Evolutionary conservation across 2,888 invertebrate species (phyloP).

Genomic region (Kryphioiulus occultus): DNA sequence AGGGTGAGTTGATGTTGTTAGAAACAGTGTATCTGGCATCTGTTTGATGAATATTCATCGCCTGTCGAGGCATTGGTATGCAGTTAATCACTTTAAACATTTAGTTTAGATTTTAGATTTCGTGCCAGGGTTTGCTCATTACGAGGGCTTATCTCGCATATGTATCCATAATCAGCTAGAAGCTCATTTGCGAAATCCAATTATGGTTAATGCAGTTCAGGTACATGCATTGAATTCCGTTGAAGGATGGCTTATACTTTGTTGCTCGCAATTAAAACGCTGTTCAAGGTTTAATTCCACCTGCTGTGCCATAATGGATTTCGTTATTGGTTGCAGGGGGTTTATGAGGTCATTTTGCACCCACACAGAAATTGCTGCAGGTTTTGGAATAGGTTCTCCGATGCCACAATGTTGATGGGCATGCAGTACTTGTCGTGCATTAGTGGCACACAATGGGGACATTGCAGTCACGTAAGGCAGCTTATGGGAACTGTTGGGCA

Average conservation of each 20-base stretch:
- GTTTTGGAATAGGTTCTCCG: neutral
- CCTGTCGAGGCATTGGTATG: neutral
- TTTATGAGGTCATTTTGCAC: neutral
- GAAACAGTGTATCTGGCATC: too few relatives aligned
- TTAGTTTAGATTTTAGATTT: neutral
- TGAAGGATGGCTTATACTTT: neutral
- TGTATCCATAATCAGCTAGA: neutral
- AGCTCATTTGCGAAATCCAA: neutral
- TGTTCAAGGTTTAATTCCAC: neutral
- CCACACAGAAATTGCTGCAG: neutral
- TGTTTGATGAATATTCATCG: too few relatives aligned
- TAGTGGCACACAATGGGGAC: neutral
- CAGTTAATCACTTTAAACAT: neutral
- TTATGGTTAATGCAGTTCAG: neutral
- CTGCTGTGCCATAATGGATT: neutral
- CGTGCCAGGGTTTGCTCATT: neutral
- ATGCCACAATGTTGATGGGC: neutral
- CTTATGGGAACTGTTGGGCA: neutral
- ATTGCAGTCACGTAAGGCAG: slow-evolving; percentile 10
- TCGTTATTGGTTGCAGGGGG: neutral
- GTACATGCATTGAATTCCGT: neutral
- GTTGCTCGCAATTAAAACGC: neutral
- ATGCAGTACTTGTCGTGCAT: neutral
- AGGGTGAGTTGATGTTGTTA: too few relatives aligned
- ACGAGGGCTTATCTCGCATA: neutral